phyloP scores from a whole-genome alignment of 2,113 vertebrate species.

The Eptatretus burgeri region DNA sequence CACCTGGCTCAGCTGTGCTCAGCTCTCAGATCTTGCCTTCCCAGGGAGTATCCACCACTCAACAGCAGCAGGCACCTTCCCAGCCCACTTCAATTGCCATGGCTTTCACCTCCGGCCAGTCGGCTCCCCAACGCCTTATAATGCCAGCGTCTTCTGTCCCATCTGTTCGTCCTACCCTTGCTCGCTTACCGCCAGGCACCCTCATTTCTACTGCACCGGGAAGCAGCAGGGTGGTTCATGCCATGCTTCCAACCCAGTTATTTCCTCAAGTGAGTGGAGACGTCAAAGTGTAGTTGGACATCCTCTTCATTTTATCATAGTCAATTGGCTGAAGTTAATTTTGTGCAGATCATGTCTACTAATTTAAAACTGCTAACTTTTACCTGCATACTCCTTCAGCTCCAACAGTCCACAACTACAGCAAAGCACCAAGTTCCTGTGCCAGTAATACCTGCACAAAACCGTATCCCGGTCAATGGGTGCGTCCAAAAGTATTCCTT shows the following conservation, averaged over 20 bases:
- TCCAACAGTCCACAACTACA: constrained; percentile 2
- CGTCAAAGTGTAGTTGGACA: background rate
- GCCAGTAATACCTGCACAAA: background rate
- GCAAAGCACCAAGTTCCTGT: background rate
- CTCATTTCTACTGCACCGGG: constrained; percentile 64
- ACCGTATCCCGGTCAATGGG: constrained; percentile 1
- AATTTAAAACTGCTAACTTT: background rate
- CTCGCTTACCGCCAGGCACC: constrained; percentile 66
- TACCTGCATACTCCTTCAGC: background rate
- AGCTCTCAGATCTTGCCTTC: constrained; percentile 12
- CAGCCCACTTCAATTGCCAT: too few relatives aligned
- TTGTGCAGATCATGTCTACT: background rate
- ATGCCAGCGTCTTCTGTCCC: constrained; percentile 85
- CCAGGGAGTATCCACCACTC: constrained; percentile 50
- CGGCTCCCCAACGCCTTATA: constrained; percentile 38
- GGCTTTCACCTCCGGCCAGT: too few relatives aligned
- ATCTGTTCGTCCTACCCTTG: constrained; percentile 84
- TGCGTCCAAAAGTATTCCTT: background rate
- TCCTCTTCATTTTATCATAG: background rate
- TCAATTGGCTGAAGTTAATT: background rate
- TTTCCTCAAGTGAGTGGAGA: constrained; percentile 41
- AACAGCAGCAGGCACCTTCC: constrained; percentile 27
- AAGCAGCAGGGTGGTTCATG: constrained; percentile 52
- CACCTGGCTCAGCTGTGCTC: too few relatives aligned
- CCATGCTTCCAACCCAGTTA: constrained; percentile 53